A percentile compares a stretch with the other conserved stretches of the same genome.
Conservation (phyloP, 2,888 invertebrate genomes). For the Oligia latruncula region DNA sequence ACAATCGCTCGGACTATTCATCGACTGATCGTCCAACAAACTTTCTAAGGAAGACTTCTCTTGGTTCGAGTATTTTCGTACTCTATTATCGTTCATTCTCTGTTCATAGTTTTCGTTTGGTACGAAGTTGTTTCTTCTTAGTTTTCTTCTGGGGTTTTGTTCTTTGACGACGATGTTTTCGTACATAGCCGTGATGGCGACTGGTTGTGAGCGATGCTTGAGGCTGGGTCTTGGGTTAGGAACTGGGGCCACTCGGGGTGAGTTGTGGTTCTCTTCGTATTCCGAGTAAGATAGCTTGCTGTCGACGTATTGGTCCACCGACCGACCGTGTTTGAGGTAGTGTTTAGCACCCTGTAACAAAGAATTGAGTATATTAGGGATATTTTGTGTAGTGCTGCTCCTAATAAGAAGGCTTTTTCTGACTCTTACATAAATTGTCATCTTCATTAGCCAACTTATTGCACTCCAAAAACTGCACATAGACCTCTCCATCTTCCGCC, state of each 20-base stretch:
- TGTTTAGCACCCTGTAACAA: slow-evolving; percentile 89
- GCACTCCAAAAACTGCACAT: neutral
- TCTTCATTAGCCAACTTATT: neutral
- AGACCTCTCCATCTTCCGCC: neutral
- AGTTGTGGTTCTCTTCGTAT: slow-evolving; percentile 88
- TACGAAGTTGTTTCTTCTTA: slow-evolving; percentile 90
- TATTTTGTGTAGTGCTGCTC: neutral
- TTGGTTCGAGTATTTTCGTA: slow-evolving; percentile 88
- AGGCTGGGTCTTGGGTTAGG: slow-evolving; percentile 86
- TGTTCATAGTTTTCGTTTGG: slow-evolving; percentile 92
- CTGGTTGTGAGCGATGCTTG: slow-evolving; percentile 91
- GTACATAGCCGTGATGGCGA: slow-evolving; percentile 93
- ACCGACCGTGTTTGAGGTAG: slow-evolving; percentile 92
- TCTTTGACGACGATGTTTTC: slow-evolving; percentile 93
- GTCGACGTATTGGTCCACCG: slow-evolving; percentile 94
- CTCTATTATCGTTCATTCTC: slow-evolving; percentile 81
- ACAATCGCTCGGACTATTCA: slow-evolving; percentile 88
- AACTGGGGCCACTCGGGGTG: slow-evolving; percentile 84
- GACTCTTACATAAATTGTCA: neutral
- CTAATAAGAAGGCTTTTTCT: neutral
- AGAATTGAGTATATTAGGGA: slow-evolving; percentile 31
- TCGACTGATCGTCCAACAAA: slow-evolving; percentile 90
- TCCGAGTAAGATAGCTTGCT: slow-evolving; percentile 90
- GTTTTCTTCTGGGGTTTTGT: slow-evolving; percentile 93
- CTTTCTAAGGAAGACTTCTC: slow-evolving; percentile 91